Percentiles rank a stretch among this genome's conserved stretches.
Evolutionary conservation across 2,113 vertebrate species (phyloP).

Genomic region (Alexandromys fortis): DNA sequence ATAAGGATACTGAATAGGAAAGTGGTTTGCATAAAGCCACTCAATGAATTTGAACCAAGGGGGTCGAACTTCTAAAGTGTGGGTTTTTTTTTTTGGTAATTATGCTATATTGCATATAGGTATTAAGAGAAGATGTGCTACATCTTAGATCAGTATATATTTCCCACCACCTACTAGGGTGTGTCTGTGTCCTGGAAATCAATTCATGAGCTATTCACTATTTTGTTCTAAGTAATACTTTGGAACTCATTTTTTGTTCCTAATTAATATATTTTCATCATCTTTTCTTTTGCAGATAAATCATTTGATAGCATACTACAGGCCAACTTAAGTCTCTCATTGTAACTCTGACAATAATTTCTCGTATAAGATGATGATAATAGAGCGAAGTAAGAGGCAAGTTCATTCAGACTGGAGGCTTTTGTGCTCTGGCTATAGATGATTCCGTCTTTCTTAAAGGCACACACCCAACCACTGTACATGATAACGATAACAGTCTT

Average conservation of each 20-base stretch:
- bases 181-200: not conserved
- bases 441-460: not conserved
- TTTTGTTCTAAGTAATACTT: slow-evolving; percentile 54
- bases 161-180: not conserved
- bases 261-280: slow-evolving; percentile 67
- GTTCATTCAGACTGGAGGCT: slow-evolving; percentile 5
- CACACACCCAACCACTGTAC: not conserved
- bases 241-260: slow-evolving; percentile 39
- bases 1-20: not conserved
- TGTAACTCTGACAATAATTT: slow-evolving; percentile 42
- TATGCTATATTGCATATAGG: not conserved
- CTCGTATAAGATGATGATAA: slow-evolving; percentile 22
- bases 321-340: not conserved
- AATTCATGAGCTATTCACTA: slow-evolving; percentile 62
- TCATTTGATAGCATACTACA: slow-evolving; percentile 37
- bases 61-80: not conserved
- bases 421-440: not conserved
- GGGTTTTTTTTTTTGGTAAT: not conserved
- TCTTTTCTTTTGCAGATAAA: slow-evolving; percentile 49
- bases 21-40: not conserved
- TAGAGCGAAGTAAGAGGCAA: slow-evolving; percentile 24
- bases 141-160: not conserved
- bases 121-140: not conserved
- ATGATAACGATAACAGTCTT: not conserved
- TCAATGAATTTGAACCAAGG: not conserved